Evolutionary conservation across 1,140 invertebrate species (phyloP).

Genomic region (Drosophila tropicalis): DNA sequence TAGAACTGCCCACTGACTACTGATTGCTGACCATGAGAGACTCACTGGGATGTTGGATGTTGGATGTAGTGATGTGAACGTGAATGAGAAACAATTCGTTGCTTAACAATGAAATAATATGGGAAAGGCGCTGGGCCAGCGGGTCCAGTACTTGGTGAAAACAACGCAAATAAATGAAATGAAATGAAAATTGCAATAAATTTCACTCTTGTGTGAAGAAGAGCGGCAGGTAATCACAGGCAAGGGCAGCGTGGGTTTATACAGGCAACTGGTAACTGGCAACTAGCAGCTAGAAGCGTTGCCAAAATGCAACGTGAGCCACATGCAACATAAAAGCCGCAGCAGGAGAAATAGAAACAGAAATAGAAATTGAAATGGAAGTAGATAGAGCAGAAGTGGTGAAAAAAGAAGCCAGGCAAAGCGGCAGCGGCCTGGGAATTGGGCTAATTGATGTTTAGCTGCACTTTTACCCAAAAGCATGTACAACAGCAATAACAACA

Average conservation of each 20-base stretch:
- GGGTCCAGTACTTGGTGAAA: constrained; percentile 33
- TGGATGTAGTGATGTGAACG: background rate
- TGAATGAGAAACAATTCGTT: constrained; percentile 7
- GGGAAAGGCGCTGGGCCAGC: constrained; percentile 51
- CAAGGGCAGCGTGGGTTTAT: constrained; percentile 51
- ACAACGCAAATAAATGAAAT: constrained; percentile 59
- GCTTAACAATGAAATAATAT: constrained; percentile 63
- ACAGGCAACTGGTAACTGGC: constrained; percentile 12
- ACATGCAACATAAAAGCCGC: constrained; percentile 65
- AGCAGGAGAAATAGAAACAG: constrained; percentile 39
- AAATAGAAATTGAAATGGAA: constrained; percentile 25
- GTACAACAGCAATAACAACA: constrained; percentile 46
- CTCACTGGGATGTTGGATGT: constrained; percentile 5
- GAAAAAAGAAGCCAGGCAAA: constrained; percentile 40
- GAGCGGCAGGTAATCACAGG: constrained; percentile 73
- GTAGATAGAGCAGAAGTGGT: constrained; percentile 29
- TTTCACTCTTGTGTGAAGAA: constrained; percentile 75
- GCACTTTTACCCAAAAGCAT: constrained; percentile 78
- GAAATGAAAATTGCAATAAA: constrained; percentile 76
- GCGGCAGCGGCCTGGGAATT: constrained; percentile 74
- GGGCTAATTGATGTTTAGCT: constrained; percentile 82
- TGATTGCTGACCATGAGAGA: constrained; percentile 11
- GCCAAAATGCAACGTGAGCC: constrained; percentile 74
- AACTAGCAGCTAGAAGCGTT: constrained; percentile 43
- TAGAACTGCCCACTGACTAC: constrained; percentile 31